A percentile compares a stretch with the other conserved stretches of the same genome.
These are phyloP conservation scores for Cromileptes altivelis DNA, from an alignment of 2,113 vertebrate species.

Conservation along the genomic window DNA sequence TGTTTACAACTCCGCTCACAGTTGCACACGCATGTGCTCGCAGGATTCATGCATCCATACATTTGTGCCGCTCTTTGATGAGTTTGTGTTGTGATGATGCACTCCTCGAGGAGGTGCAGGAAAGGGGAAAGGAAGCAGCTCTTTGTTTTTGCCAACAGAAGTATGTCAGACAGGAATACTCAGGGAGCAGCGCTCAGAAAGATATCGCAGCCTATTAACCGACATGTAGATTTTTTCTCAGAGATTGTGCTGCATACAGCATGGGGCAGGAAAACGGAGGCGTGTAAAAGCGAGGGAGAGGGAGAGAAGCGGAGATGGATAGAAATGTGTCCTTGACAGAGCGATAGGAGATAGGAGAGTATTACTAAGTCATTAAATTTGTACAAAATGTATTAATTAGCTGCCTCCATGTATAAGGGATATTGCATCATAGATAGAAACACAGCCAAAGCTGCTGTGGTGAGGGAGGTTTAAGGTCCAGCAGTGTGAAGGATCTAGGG, in stretches of 20 bases:
- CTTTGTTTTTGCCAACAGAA: slow-evolving; percentile 61
- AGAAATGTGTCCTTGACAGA: slow-evolving; percentile 15
- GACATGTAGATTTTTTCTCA: background rate
- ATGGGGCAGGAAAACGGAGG: background rate
- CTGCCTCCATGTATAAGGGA: slow-evolving; percentile 5
- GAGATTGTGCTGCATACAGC: slow-evolving; percentile 13
- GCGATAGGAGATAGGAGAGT: background rate
- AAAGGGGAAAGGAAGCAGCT: slow-evolving; percentile 44
- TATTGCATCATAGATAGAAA: background rate
- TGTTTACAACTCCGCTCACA: background rate
- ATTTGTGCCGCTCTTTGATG: slow-evolving; percentile 23
- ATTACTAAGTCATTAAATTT: background rate
- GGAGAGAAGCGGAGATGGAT: background rate
- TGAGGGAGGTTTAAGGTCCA: background rate
- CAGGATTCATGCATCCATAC: background rate
- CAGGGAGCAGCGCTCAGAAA: slow-evolving; percentile 33
- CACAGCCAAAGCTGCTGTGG: background rate
- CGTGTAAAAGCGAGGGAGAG: background rate
- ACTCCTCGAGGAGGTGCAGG: slow-evolving; percentile 43
- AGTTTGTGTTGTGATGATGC: slow-evolving; percentile 26
- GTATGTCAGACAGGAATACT: slow-evolving; percentile 60
- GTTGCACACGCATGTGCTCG: background rate
- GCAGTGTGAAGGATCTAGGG: too few species aligned
- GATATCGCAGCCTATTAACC: slow-evolving; percentile 45
- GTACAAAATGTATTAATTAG: slow-evolving; percentile 8